phyloP scores from a whole-genome alignment of 2,113 vertebrate species.

The Panthera uncia region DNA sequence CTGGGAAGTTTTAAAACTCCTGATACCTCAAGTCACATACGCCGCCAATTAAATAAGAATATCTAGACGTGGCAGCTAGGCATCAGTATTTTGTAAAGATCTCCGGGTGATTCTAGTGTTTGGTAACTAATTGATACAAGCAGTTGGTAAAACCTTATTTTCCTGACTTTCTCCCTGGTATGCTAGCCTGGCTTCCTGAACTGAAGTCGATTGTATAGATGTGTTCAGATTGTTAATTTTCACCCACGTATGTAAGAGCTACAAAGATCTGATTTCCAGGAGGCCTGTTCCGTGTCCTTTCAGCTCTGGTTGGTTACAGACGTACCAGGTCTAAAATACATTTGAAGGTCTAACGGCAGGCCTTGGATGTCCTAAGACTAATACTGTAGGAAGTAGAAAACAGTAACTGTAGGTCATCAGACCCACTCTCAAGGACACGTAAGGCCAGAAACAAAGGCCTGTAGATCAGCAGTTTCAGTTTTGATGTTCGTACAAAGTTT shows the following conservation, averaged over 20 bases:
- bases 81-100: background rate
- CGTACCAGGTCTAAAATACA: background rate
- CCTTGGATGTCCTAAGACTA: background rate
- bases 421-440: background rate
- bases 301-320: background rate
- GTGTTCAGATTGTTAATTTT: background rate
- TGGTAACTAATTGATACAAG: background rate
- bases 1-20: background rate
- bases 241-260: background rate
- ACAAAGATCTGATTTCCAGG: background rate
- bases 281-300: background rate
- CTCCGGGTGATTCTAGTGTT: background rate
- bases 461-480: background rate
- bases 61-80: background rate
- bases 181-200: background rate
- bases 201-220: background rate
- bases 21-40: background rate
- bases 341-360: background rate
- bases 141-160: background rate
- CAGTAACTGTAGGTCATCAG: background rate
- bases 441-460: background rate
- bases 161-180: background rate
- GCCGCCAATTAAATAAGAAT: background rate
- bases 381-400: background rate
- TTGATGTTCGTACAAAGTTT: background rate